A percentile compares a stretch with the other conserved stretches of the same genome.
phyloP scores from a whole-genome alignment of 1,140 invertebrate species.

The Trigoniulus corallinus region DNA sequence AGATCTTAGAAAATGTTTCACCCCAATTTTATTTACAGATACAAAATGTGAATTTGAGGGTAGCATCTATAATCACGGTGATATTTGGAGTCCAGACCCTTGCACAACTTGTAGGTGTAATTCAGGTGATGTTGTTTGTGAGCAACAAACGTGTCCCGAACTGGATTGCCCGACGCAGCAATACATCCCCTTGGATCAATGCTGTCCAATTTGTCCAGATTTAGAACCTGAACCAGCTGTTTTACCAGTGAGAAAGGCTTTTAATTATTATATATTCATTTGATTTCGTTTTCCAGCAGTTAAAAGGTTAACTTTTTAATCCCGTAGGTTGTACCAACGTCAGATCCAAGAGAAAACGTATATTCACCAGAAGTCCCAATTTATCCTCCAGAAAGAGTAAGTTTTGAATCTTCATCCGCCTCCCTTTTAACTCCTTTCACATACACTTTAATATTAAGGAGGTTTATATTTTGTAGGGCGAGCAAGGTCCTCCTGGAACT shows the following conservation, averaged over 20 bases:
- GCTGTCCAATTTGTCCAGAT: slow-evolving; percentile 33
- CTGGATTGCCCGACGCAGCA: slow-evolving; percentile 27
- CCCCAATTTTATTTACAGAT: too few relatives aligned
- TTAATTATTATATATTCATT: not conserved
- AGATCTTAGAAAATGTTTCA: too few relatives aligned
- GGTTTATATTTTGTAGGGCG: slow-evolving; percentile 12
- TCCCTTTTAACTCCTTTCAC: not conserved
- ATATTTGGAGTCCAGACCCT: slow-evolving; percentile 40
- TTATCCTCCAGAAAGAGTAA: not conserved
- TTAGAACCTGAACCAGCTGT: not conserved
- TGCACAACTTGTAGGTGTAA: slow-evolving; percentile 45
- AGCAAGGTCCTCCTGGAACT: slow-evolving; percentile 35
- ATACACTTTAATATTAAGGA: too few relatives aligned
- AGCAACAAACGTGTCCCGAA: slow-evolving; percentile 27
- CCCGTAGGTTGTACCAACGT: not conserved
- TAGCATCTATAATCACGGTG: slow-evolving; percentile 37
- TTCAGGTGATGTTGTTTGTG: slow-evolving; percentile 37
- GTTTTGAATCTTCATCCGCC: too few relatives aligned
- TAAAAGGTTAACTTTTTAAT: not conserved
- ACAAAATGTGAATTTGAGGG: slow-evolving; percentile 31
- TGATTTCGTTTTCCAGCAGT: not conserved
- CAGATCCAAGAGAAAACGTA: not conserved
- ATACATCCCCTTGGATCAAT: slow-evolving; percentile 34
- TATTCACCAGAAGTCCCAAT: not conserved
- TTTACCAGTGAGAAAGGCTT: not conserved